Evolutionary conservation across 1,140 invertebrate species (phyloP).

Genomic region (Whitmania pigra): DNA sequence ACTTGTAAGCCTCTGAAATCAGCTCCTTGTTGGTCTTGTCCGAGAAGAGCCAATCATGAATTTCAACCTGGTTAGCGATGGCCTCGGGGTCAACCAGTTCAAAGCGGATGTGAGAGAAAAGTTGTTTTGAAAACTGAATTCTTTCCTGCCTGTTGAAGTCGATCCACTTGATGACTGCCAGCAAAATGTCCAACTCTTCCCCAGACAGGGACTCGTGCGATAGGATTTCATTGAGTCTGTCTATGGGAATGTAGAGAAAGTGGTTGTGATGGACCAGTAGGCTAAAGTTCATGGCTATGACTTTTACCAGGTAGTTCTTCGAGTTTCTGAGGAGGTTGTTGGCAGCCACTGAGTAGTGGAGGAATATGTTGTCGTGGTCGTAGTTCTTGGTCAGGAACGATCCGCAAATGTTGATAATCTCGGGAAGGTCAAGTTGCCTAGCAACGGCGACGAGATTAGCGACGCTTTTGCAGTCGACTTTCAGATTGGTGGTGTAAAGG

Average conservation of each 20-base stretch:
- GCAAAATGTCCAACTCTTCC: constrained; percentile 25
- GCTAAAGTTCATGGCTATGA: constrained; percentile 10
- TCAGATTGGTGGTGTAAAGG: constrained; percentile 26
- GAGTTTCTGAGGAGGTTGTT: constrained; percentile 21
- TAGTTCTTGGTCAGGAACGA: constrained; percentile 22
- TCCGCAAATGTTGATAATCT: constrained; percentile 16
- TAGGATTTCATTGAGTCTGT: constrained; percentile 19
- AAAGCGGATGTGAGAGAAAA: constrained; percentile 24
- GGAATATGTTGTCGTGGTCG: constrained; percentile 23
- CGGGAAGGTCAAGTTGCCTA: constrained; percentile 21
- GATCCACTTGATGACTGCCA: constrained; percentile 24
- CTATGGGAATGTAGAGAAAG: constrained; percentile 18
- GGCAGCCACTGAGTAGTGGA: constrained; percentile 19
- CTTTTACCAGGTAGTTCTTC: neutral
- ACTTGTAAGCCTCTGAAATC: constrained; percentile 24
- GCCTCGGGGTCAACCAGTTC: constrained; percentile 24
- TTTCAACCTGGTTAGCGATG: constrained; percentile 24
- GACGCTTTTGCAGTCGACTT: constrained; percentile 23
- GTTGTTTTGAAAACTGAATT: constrained; percentile 6
- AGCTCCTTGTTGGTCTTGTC: constrained; percentile 2
- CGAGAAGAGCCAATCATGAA: constrained; percentile 20
- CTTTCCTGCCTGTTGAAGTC: constrained; percentile 21
- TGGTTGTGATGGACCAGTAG: constrained; percentile 18
- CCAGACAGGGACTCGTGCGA: constrained; percentile 17
- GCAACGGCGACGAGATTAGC: constrained; percentile 19